Evolutionary conservation across 2,888 invertebrate species (phyloP).

Genomic region (Steinernema carpocapsae): DNA sequence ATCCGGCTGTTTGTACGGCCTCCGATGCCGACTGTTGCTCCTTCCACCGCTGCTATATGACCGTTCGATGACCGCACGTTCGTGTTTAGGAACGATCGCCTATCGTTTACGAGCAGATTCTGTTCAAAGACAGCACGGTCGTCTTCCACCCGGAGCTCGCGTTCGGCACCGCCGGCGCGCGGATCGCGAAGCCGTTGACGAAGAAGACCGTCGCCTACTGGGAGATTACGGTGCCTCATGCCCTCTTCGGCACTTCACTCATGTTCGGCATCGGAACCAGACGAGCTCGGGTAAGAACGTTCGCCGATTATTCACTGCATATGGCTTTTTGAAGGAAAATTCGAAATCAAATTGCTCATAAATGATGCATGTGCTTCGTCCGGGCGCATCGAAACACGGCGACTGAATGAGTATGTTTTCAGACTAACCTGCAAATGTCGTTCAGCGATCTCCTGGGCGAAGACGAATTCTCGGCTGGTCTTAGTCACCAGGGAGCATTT

Average conservation of each 20-base stretch:
- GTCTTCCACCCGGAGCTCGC: constrained; percentile 51
- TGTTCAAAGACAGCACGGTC: constrained; percentile 37
- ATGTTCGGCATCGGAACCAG: constrained; percentile 55
- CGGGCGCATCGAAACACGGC: background rate
- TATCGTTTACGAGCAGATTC: constrained; percentile 6
- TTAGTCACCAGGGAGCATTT: constrained; percentile 35
- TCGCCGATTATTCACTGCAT: background rate
- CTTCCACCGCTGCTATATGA: background rate
- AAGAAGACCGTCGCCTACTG: constrained; percentile 50
- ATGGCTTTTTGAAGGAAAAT: too few species aligned
- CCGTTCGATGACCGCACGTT: background rate
- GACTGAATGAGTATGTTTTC: constrained; percentile 10
- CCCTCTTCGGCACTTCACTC: constrained; percentile 53
- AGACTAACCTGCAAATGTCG: constrained; percentile 36
- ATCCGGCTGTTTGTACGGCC: constrained; percentile 9
- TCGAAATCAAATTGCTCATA: constrained; percentile 5
- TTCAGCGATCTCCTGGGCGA: constrained; percentile 42
- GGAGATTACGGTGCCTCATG: constrained; percentile 48
- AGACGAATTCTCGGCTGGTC: constrained; percentile 41
- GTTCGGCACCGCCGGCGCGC: constrained; percentile 54
- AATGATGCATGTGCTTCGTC: background rate
- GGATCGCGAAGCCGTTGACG: constrained; percentile 44
- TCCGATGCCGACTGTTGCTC: constrained; percentile 16
- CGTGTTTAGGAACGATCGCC: constrained; percentile 9
- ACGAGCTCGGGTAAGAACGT: constrained; percentile 30